phyloP scores from a whole-genome alignment of 2,888 invertebrate genomes.

The Leptinotarsa juncta region DNA sequence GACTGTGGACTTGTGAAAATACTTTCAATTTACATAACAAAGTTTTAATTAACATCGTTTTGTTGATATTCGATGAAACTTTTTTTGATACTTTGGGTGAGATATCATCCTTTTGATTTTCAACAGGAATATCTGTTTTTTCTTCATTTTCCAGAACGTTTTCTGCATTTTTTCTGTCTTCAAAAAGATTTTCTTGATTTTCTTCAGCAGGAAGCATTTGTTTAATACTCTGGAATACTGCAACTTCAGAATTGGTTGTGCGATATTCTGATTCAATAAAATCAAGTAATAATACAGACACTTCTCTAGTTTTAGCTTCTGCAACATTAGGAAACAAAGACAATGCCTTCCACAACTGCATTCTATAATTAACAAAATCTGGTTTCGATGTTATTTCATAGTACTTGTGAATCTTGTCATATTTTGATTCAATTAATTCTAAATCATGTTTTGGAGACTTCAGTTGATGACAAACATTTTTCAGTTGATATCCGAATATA shows the following conservation, averaged over 20 bases:
- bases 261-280: conserved; percentile 75
- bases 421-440: conserved; percentile 51
- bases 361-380: conserved; percentile 81
- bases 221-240: conserved; percentile 70
- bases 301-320: conserved; percentile 83
- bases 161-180: conserved; percentile 60
- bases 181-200: conserved; percentile 56
- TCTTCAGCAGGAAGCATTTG: conserved; percentile 59
- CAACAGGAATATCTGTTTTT: conserved; percentile 42
- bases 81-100: conserved; percentile 36
- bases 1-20: conserved; percentile 83
- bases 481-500: conserved; percentile 73
- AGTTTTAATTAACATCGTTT: conserved; percentile 48
- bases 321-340: conserved; percentile 78
- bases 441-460: conserved; percentile 52
- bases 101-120: conserved; percentile 59
- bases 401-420: conserved; percentile 53
- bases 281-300: conserved; percentile 82
- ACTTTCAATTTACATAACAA: conserved; percentile 78
- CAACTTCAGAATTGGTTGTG: conserved; percentile 70
- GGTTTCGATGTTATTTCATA: conserved; percentile 69
- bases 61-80: not conserved
- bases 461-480: conserved; percentile 67
- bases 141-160: conserved; percentile 11
- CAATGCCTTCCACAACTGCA: conserved; percentile 86